phyloP scores from a whole-genome alignment of 2,888 invertebrate species.

The Drosophila subquinaria region DNA sequence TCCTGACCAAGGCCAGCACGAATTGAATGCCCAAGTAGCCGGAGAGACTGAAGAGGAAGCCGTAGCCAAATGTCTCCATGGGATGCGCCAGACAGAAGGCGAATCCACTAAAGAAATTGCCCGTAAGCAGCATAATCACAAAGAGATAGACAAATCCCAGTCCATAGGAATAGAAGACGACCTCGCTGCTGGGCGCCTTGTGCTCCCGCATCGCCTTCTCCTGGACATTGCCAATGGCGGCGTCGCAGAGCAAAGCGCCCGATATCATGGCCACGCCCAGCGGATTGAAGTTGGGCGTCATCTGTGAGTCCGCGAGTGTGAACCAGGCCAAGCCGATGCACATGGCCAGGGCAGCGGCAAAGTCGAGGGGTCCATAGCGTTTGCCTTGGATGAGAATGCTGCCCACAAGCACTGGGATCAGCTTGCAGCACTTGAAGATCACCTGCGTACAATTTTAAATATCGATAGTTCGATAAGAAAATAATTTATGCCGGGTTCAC shows the following conservation, averaged over 20 bases:
- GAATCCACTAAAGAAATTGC: constrained; percentile 91
- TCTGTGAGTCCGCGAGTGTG: constrained; percentile 92
- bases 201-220: constrained; percentile 96
- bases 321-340: constrained; percentile 96
- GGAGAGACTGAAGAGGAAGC: constrained; percentile 93
- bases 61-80: constrained; percentile 92
- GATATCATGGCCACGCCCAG: constrained; percentile 92
- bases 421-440: constrained; percentile 98
- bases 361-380: constrained; percentile 93
- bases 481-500: no score
- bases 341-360: constrained; percentile 94
- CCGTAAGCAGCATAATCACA: constrained; percentile 89
- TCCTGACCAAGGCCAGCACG: constrained; percentile 94
- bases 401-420: constrained; percentile 97
- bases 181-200: constrained; percentile 94
- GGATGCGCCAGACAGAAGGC: constrained; percentile 91
- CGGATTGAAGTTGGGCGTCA: constrained; percentile 90
- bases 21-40: constrained; percentile 98
- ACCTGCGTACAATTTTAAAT: constrained; percentile 85
- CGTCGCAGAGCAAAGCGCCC: constrained; percentile 96
- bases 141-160: constrained; percentile 94
- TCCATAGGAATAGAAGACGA: constrained; percentile 96
- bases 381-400: constrained; percentile 97
- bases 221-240: constrained; percentile 98
- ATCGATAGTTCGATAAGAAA: no score